phyloP scores from a whole-genome alignment of 2,113 vertebrate genomes.

The Ceyx cyanopectus region DNA sequence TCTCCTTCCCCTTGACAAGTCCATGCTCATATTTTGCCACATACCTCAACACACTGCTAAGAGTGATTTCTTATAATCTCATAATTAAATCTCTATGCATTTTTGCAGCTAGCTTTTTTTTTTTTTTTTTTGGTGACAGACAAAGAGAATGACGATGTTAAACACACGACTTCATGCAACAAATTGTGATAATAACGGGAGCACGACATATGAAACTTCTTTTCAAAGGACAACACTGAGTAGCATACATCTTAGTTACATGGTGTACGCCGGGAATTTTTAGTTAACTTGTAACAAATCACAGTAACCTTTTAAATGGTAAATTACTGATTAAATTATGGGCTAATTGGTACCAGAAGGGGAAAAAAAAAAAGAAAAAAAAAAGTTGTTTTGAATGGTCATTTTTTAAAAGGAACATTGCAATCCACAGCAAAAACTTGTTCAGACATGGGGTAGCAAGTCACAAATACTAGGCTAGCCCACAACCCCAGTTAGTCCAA shows the following conservation, averaged over 20 bases:
- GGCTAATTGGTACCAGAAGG: background rate
- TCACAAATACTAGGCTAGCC: background rate
- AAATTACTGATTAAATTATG: conserved; percentile 51
- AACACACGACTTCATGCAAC: background rate
- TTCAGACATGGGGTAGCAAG: background rate
- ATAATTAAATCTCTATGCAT: conserved; percentile 40
- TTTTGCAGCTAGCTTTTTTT: background rate
- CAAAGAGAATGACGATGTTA: conserved; percentile 2
- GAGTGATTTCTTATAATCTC: conserved; percentile 38
- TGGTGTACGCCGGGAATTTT: background rate
- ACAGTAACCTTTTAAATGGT: conserved; percentile 38
- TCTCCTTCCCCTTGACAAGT: conserved; percentile 12
- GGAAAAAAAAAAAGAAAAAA: no score
- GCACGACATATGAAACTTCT: background rate
- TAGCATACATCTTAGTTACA: background rate
- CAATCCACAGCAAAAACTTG: background rate
- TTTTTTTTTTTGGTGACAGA: background rate
- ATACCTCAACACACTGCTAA: conserved; percentile 31
- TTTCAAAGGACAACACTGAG: background rate
- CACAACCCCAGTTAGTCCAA: background rate
- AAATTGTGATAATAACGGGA: background rate
- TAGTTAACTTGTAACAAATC: conserved; percentile 63
- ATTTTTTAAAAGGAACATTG: background rate
- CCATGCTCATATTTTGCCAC: conserved; percentile 32
- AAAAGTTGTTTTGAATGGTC: background rate